Evolutionary conservation across 2,888 invertebrate genomes (phyloP).

Genomic region (Anorthoa munda): DNA sequence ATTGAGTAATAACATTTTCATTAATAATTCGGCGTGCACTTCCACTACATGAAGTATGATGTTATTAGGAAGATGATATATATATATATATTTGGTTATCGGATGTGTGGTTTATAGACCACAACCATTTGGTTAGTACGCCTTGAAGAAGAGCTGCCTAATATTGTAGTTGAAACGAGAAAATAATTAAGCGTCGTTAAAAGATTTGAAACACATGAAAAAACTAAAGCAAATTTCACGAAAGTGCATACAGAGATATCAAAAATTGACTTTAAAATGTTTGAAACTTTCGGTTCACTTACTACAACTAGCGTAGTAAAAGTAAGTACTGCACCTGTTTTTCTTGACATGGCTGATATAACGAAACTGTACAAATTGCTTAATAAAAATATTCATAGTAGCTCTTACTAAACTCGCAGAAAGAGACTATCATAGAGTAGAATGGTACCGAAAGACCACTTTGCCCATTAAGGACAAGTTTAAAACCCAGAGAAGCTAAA

Average conservation of each 20-base stretch:
- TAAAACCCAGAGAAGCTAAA: not conserved
- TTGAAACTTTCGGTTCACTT: not conserved
- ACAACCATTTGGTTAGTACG: not conserved
- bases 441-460: constrained; percentile 21
- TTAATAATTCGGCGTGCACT: constrained; percentile 23
- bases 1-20: constrained; percentile 25
- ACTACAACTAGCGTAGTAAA: constrained; percentile 7
- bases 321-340: constrained; percentile 57
- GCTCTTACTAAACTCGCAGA: constrained; percentile 48
- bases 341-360: constrained; percentile 36
- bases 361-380: constrained; percentile 49
- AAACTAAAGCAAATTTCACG: not conserved
- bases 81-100: constrained; percentile 13
- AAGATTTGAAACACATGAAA: not conserved
- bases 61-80: constrained; percentile 28
- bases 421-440: constrained; percentile 9
- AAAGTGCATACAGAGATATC: not conserved
- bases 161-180: too few relatives aligned
- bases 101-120: constrained; percentile 4
- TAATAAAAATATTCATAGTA: constrained; percentile 63
- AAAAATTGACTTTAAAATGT: not conserved
- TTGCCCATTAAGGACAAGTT: not conserved
- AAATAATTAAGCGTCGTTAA: not conserved
- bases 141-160: not conserved
- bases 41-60: constrained; percentile 14